Evolutionary conservation across 2,888 invertebrate species (phyloP), one percentile per base, ranked within the genome.

Genomic region (Mesorhabditis sp.): DNA sequence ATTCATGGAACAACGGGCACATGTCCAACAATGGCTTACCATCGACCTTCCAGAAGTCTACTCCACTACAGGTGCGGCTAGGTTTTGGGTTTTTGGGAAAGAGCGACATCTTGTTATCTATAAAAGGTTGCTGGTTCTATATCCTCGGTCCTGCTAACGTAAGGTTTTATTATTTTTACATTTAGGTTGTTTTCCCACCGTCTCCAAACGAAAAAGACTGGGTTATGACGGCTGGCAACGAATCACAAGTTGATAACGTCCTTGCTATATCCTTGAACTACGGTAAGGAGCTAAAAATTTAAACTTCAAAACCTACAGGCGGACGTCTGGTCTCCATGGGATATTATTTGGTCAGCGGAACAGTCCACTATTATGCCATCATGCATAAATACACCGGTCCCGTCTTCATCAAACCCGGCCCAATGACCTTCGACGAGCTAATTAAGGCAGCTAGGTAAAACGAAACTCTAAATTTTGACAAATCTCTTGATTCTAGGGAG

Each of bases 341-440:
- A 3, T 82, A 79, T 65, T 83, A 77, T 72, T 28, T 73, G 6
- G 45, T 67, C 7, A 67, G 66, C 61, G 67, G 70, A 61, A 74
- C 69, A 50, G 71, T 78, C 58, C 72, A 72, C 62, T 83, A 83
- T 67, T 83, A 84, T 68, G 83, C 84, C 2, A 81, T 84, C 42
- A 84, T 84, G 84, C 84, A 84, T 68, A 80, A 80, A 65, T 84
- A 81, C 67, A 62, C 74, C 4, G 84, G 84, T 62, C 83, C 84
- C 0, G 84, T 84, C 4, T 85, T 84, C 70, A 76, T 84, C 43
- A 84, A 83, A 67, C 84, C 84, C 4, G 75, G 79, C n/a, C 84
- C 84, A 13, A 80, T 82, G 77, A 74, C 81, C 58, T 82, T 78
- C 65, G 75, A 81, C 50, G 82, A 84, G 67, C 76, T 84, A 7